Percentiles rank a stretch among this genome's conserved stretches.
These are phyloP conservation scores for Sebastiscus tertius DNA, from an alignment of 2,797 vertebrate genomes.

Conservation along the genomic window DNA sequence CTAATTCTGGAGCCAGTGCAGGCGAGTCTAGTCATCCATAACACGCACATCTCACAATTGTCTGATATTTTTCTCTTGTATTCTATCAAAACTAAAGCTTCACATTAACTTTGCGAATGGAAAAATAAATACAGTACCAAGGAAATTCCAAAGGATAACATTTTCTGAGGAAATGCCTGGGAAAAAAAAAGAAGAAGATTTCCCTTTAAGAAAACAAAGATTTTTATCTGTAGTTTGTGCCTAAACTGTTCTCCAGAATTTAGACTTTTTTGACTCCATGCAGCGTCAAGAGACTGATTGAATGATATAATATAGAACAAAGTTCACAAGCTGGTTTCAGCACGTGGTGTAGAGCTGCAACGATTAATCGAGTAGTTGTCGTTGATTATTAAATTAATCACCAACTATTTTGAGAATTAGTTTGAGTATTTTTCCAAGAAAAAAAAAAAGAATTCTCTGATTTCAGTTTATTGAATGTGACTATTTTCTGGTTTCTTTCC, in stretches of 20 bases:
- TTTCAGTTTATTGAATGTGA: too few relatives aligned
- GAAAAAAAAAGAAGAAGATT: too few relatives aligned
- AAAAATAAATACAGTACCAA: background rate
- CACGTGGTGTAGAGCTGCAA: too few relatives aligned
- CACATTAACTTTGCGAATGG: background rate
- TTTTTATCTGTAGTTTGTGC: background rate
- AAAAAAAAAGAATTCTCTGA: too few relatives aligned
- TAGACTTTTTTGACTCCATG: background rate
- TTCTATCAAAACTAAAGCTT: background rate
- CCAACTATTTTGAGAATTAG: too few relatives aligned
- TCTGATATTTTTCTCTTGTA: background rate
- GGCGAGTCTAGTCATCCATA: conserved; percentile 1
- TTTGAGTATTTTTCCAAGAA: too few relatives aligned
- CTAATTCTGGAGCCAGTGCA: conserved; percentile 14
- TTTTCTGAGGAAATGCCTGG: background rate
- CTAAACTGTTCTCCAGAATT: background rate
- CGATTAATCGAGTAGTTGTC: too few relatives aligned
- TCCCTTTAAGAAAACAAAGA: background rate
- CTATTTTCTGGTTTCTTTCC: too few relatives aligned
- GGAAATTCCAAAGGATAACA: background rate
- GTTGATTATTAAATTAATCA: too few relatives aligned
- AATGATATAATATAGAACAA: background rate
- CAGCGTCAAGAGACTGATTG: background rate
- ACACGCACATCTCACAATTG: background rate
- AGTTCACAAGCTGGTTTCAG: background rate